phyloP scores from a whole-genome alignment of 2,113 vertebrate genomes.

The Calyptomena viridis region DNA sequence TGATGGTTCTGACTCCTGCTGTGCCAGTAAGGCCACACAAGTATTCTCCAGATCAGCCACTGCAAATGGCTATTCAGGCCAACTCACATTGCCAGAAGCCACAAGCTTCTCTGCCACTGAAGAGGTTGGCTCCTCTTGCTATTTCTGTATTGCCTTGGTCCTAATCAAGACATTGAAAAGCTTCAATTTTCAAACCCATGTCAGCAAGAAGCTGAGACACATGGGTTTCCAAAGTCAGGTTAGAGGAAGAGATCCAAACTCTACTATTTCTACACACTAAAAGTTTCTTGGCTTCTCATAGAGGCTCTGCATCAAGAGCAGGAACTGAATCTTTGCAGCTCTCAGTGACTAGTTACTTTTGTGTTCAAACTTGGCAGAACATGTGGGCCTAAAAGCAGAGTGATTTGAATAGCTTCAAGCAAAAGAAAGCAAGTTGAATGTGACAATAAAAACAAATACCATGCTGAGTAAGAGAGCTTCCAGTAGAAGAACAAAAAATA shows the following conservation, averaged over 20 bases:
- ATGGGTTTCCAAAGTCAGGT: neutral
- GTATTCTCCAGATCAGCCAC: neutral
- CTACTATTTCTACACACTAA: neutral
- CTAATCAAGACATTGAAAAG: neutral
- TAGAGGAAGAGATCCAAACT: neutral
- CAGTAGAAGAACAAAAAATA: neutral
- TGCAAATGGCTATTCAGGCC: neutral
- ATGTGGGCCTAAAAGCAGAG: rapidly evolving
- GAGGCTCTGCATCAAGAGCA: neutral
- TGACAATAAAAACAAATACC: neutral
- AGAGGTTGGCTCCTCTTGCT: neutral
- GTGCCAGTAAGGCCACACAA: neutral
- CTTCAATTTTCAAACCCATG: neutral
- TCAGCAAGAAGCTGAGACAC: neutral
- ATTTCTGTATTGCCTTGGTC: neutral
- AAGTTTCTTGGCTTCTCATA: neutral
- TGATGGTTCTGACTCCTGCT: neutral
- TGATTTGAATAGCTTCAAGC: neutral
- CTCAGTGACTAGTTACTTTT: neutral
- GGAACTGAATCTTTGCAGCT: neutral
- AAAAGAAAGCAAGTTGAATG: neutral
- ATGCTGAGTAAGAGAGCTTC: neutral
- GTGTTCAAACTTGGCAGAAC: neutral
- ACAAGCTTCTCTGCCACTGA: neutral
- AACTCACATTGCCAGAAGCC: neutral